Base-by-base conservation (phyloP, 2,888 invertebrate species). In the Lypha dubia region DNA sequence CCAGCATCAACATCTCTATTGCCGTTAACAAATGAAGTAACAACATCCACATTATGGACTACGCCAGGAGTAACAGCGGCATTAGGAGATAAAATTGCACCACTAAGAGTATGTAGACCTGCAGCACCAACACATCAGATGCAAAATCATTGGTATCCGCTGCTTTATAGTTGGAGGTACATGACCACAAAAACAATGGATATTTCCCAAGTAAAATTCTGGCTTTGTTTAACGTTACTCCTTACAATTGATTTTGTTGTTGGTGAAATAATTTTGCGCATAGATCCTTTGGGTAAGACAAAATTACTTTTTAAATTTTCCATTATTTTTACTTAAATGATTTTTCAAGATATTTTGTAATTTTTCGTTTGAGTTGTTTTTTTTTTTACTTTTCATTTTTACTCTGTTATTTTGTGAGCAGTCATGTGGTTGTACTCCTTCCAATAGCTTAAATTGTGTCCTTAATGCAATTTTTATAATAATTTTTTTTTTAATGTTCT, bases 261-360 rank as follows among this genome's bases (percentile, higher is more conserved):
- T 86, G 89, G 89, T 81, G 92, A 92, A 89, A 87, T 91, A 74
- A 91, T 92, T 76, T 89, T 91, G 86, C 92, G 92, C 82, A 90
- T 92, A 84, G 92, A 92, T 91, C 92, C 92, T 63, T 70, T 92
- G 89, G 92, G 92, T 92, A 92, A 91, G 89, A 85, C 17, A 63
- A 83, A 68, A 79, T 76, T 68, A 73, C 60, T 58, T 71, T 77
- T 67, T 60, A 35, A 74, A 49, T 35, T 74, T 79, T 65, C 28
- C 20, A 73, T 83, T 71, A 77, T 56, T 71, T 56, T 62, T 9
- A 35, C 11, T 35, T 53, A 41, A 38, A 51, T 15, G 41, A 53
- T 63, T 22, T 53, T 9, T 17, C 17, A n/a, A n/a, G n/a, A n/a
- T n/a, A n/a, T 44, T 44, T 15, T n/a, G 2, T 44, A n/a, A 6